Conservation (phyloP, 2,797 vertebrate species). For the Anisognathus igniventris region DNA sequence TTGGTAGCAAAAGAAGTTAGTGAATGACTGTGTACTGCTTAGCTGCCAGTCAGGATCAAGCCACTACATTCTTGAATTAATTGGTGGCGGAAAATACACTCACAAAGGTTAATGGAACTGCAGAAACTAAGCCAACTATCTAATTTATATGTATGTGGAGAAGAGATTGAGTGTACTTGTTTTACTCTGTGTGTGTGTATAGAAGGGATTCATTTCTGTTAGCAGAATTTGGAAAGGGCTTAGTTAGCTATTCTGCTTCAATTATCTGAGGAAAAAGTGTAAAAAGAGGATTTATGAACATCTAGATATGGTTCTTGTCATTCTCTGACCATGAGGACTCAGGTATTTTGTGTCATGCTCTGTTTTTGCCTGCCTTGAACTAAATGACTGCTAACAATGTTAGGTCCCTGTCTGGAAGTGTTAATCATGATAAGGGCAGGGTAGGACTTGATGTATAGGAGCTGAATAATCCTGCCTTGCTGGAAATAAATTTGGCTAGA, state of each 20-base stretch:
- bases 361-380: background rate
- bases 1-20: background rate
- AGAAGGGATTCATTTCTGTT: background rate
- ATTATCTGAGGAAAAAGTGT: background rate
- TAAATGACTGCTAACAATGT: background rate
- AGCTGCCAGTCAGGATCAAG: background rate
- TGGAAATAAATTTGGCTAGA: background rate
- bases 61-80: background rate
- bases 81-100: background rate
- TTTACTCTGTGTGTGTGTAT: background rate
- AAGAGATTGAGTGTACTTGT: background rate
- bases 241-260: background rate
- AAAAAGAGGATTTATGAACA: background rate
- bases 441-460: background rate
- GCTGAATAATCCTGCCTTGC: background rate
- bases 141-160: background rate
- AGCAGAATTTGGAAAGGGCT: background rate
- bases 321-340: background rate
- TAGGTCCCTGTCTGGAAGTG: background rate
- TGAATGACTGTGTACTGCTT: background rate
- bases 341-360: background rate
- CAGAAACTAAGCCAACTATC: background rate
- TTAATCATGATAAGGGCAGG: background rate
- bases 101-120: slow-evolving; percentile 16
- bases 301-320: background rate